These are phyloP conservation scores for Platalea minor DNA, from an alignment of 2,797 vertebrate species.

Conservation along the genomic window DNA sequence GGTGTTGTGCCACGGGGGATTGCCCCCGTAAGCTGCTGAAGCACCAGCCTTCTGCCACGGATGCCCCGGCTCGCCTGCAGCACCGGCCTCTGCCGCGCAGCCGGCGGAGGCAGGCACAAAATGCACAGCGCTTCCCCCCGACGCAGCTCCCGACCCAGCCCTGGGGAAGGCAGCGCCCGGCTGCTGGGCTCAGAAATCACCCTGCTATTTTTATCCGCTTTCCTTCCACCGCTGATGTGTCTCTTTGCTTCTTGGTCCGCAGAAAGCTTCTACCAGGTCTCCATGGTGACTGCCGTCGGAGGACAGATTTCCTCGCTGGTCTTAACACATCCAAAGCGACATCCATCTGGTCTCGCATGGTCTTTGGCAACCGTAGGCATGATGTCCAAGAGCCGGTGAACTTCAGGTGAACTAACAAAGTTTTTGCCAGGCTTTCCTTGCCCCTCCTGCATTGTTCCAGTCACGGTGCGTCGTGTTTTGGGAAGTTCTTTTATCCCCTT, in stretches of 20 bases:
- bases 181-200: background rate
- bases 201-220: background rate
- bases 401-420: background rate
- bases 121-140: background rate
- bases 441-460: background rate
- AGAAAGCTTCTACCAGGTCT: background rate
- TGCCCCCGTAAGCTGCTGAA: background rate
- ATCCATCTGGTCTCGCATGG: background rate
- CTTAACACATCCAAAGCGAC: background rate
- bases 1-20: background rate
- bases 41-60: background rate
- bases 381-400: background rate
- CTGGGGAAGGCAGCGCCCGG: background rate
- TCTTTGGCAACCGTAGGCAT: background rate
- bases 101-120: background rate
- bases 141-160: background rate
- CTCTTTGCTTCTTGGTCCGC: background rate
- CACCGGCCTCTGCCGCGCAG: background rate
- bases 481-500: background rate
- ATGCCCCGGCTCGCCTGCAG: background rate
- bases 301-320: background rate
- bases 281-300: background rate
- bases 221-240: background rate
- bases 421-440: background rate
- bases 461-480: accelerated